Conservation (phyloP, 2,888 invertebrate genomes). For the Altica lythri region DNA sequence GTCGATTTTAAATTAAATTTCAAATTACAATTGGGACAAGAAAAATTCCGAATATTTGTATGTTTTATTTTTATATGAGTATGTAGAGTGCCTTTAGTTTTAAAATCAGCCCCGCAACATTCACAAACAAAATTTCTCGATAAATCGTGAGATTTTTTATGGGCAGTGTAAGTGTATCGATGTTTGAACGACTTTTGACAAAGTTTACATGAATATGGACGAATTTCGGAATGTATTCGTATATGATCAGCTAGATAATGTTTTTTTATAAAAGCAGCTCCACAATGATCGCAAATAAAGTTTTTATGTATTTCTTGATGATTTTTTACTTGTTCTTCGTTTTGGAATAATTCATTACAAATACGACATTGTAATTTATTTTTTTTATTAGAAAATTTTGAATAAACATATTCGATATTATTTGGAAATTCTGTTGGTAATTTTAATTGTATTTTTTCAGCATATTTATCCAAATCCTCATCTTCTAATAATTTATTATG, state of each 20-base stretch:
- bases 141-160: slow-evolving; percentile 44
- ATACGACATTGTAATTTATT: slow-evolving; percentile 26
- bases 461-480: slow-evolving; percentile 17
- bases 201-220: slow-evolving; percentile 40
- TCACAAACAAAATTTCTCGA: slow-evolving; percentile 45
- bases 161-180: slow-evolving; percentile 43
- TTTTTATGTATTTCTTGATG: slow-evolving; percentile 36
- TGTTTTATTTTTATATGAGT: slow-evolving; percentile 44
- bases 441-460: slow-evolving; percentile 20
- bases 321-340: slow-evolving; percentile 16
- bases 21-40: slow-evolving; percentile 43
- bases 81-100: slow-evolving; percentile 43
- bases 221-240: slow-evolving; percentile 41
- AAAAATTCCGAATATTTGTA: slow-evolving; percentile 41
- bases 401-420: slow-evolving; percentile 25
- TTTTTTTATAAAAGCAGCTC: slow-evolving; percentile 36
- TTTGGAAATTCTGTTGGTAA: slow-evolving; percentile 24
- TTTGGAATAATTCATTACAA: slow-evolving; percentile 23
- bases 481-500: slow-evolving; percentile 21
- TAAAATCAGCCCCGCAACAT: slow-evolving; percentile 45
- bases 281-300: slow-evolving; percentile 38
- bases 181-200: slow-evolving; percentile 45
- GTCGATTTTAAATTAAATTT: slow-evolving; percentile 45
- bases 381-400: slow-evolving; percentile 12
- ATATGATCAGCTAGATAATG: slow-evolving; percentile 38